Evolutionary conservation across 2,888 invertebrate species (phyloP), one percentile per base, ranked within the genome.

Genomic region (Ennomos fuscantarius): DNA sequence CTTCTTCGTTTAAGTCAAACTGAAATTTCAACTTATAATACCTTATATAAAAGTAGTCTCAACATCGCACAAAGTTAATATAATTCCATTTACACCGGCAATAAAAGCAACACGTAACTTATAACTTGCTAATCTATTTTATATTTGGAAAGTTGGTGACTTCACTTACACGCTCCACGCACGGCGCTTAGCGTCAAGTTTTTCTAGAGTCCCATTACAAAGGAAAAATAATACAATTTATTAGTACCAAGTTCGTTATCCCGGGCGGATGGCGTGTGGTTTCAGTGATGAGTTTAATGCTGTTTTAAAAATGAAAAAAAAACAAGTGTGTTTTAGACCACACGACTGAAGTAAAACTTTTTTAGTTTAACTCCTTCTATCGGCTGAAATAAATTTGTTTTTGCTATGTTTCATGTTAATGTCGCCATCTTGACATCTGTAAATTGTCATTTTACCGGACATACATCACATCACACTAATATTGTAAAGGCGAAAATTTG

Each of bases 141-240:
- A 49, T 49, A 34, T 49, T 46, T 9, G 8, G 13, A 32, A 41
- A 43, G 47, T 57, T 48, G 39, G 44, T 9, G 42, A 56, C 46
- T 46, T 55, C 49, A 9, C 40, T 56, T 57, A 52, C 43, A 52
- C 53, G 53, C 36, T 37, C 47, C 48, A 54, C 54, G 42, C 43
- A 47, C 55, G 50, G 31, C 49, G 49, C 44, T 59, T 52, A 55
- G 39, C 50, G 52, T 62, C 58, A 52, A 62, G 52, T 44, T 39
- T 51, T 52, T 50, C 57, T 51, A 54, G 64, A 65, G 60, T 68
- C 66, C 59, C 60, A 72, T 73, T 72, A 72, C 57, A 74, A 69
- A 73, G 68, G 69, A 74, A 76, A 75, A 74, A 68, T 73, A 73
- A 74, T 69, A 68, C 72, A 71, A 76, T 78, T 70, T 77, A 73